Conservation (phyloP, 2,888 invertebrate species). For the Arge pagana region DNA sequence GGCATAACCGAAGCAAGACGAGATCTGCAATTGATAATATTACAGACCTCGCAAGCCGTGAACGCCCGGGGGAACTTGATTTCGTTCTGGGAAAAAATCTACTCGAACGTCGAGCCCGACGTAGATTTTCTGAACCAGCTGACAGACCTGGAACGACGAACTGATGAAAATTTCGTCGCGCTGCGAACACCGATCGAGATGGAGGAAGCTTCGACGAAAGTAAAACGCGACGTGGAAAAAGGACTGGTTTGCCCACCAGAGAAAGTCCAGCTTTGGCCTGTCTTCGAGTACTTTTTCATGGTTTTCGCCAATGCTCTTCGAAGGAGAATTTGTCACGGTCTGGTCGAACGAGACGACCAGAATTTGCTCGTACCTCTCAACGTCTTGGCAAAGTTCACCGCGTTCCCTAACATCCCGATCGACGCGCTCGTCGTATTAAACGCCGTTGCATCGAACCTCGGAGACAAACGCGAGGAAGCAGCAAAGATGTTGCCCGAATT, state of each 20-base stretch:
- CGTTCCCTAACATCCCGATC: constrained; percentile 45
- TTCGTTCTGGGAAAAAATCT: constrained; percentile 38
- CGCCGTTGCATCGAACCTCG: constrained; percentile 26
- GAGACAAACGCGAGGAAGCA: constrained; percentile 27
- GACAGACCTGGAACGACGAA: constrained; percentile 31
- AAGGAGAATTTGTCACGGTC: constrained; percentile 32
- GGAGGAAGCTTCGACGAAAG: constrained; percentile 22
- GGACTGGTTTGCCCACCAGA: constrained; percentile 40
- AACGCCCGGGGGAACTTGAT: constrained; percentile 33
- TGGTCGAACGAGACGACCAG: too few species aligned
- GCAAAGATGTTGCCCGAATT: constrained; percentile 36
- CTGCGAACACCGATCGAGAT: constrained; percentile 29
- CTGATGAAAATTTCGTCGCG: constrained; percentile 28
- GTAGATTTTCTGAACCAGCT: constrained; percentile 26
- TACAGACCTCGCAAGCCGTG: constrained; percentile 33
- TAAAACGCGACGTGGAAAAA: constrained; percentile 22
- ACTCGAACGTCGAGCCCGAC: constrained; percentile 30
- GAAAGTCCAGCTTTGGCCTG: constrained; percentile 62
- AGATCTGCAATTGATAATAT: constrained; percentile 36
- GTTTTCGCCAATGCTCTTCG: constrained; percentile 48
- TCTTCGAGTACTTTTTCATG: constrained; percentile 62
- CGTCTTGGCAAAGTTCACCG: constrained; percentile 32
- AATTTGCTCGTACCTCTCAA: too few species aligned
- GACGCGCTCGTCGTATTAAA: constrained; percentile 41
- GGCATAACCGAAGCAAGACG: constrained; percentile 26